phyloP scores from a whole-genome alignment of 2,888 invertebrate genomes.

The Autographa pulchrina region DNA sequence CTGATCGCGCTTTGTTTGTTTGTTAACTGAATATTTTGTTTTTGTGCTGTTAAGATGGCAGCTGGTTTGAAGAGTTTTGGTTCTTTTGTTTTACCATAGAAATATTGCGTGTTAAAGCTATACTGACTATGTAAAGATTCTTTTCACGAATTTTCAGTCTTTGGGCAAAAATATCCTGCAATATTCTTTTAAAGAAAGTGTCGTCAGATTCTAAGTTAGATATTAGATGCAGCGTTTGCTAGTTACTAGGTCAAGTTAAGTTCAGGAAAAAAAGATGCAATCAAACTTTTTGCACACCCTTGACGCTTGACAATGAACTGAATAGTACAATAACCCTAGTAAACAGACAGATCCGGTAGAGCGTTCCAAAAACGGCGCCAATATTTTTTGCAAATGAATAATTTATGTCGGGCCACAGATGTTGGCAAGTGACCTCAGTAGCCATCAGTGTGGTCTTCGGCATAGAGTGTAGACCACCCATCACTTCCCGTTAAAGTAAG shows the following conservation, averaged over 20 bases:
- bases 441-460: slow-evolving; percentile 36
- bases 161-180: no score
- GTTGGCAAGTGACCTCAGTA: slow-evolving; percentile 10
- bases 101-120: no score
- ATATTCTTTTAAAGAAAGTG: background rate
- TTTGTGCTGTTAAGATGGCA: background rate
- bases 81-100: background rate
- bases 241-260: background rate
- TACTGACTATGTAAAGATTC: background rate
- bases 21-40: background rate
- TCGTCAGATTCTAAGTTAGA: background rate
- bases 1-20: slow-evolving; percentile 34
- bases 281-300: background rate
- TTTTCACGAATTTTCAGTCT: background rate
- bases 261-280: background rate
- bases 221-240: background rate
- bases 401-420: slow-evolving; percentile 3
- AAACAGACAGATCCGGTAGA: background rate
- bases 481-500: slow-evolving; percentile 44
- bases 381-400: slow-evolving; percentile 5
- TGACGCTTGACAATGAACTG: background rate
- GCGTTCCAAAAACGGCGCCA: background rate
- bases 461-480: slow-evolving; percentile 40
- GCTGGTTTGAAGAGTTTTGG: background rate
- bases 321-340: background rate